A percentile compares a stretch with the other conserved stretches of the same genome.
Conservation (phyloP, 37 sponge, comb jelly and placozoan species). For the Oopsacas minuta region DNA sequence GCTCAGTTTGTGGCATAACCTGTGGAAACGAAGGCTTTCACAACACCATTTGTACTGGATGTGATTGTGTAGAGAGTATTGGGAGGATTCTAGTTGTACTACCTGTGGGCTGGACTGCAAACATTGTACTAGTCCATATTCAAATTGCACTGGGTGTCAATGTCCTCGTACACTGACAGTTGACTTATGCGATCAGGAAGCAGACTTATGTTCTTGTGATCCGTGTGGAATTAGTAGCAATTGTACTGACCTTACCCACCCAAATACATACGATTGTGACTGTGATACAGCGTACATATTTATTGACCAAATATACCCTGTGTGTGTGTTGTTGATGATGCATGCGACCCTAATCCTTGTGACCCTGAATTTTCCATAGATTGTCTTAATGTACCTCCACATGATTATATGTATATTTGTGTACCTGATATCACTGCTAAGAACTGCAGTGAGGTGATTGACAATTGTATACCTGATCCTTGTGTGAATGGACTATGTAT, state of each 20-base stretch:
- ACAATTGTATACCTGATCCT: constrained; percentile 3
- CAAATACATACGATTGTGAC: constrained; percentile 20
- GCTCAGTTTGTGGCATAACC: background rate
- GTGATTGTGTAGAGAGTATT: background rate
- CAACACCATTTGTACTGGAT: background rate
- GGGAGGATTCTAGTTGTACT: background rate
- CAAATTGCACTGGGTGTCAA: background rate
- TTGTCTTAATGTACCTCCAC: background rate
- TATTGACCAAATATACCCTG: background rate
- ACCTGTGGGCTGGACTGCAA: background rate
- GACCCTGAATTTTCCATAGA: background rate
- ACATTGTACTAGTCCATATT: background rate
- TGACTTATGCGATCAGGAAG: background rate
- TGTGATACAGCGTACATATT: background rate
- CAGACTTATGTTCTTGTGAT: background rate
- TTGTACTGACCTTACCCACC: constrained; percentile 16
- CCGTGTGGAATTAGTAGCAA: constrained; percentile 21
- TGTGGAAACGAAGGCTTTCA: background rate
- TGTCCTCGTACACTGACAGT: background rate
- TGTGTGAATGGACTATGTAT: constrained; percentile 21
- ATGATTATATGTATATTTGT: constrained; percentile 28
- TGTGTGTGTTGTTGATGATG: constrained; percentile 18
- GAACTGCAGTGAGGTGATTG: constrained; percentile 21
- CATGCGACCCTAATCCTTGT: constrained; percentile 21
- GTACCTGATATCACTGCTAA: constrained; percentile 17